Percentiles rank a stretch among this genome's conserved stretches.
phyloP scores from a whole-genome alignment of 2,797 vertebrate genomes.

The Micrastur ruficollis region DNA sequence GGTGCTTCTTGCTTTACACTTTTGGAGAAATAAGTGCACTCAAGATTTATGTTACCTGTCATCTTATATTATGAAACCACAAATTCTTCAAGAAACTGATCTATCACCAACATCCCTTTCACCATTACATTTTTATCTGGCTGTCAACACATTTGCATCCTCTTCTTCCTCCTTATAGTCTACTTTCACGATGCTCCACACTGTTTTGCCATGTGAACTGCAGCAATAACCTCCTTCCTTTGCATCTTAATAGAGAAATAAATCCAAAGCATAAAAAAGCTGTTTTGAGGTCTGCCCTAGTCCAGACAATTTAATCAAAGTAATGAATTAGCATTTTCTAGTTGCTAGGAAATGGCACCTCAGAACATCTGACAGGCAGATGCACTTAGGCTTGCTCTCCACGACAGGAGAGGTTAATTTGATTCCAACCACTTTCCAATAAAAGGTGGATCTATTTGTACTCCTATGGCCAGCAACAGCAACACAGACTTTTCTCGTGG shows the following conservation, averaged over 20 bases:
- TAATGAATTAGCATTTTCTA: constrained; percentile 65
- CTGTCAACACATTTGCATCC: not conserved
- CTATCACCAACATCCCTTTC: not conserved
- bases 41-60: not conserved
- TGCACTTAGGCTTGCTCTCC: constrained; percentile 54
- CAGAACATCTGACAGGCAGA: constrained; percentile 27
- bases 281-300: constrained; percentile 34
- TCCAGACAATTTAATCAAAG: constrained; percentile 64
- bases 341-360: constrained; percentile 72
- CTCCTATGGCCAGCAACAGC: not conserved
- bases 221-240: constrained; percentile 10
- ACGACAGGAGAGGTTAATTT: constrained; percentile 69
- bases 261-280: constrained; percentile 56
- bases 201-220: not conserved
- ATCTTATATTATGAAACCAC: not conserved
- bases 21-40: not conserved
- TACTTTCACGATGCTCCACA: not conserved
- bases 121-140: not conserved
- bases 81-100: not conserved
- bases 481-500: not conserved
- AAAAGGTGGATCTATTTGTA: constrained; percentile 62
- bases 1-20: not conserved
- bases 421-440: constrained; percentile 57
- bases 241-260: constrained; percentile 66
- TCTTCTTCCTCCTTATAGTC: not conserved